Evolutionary conservation across 2,888 invertebrate genomes (phyloP), one percentile per base, ranked within the genome.

Genomic region (Ichneumoninae sp.): DNA sequence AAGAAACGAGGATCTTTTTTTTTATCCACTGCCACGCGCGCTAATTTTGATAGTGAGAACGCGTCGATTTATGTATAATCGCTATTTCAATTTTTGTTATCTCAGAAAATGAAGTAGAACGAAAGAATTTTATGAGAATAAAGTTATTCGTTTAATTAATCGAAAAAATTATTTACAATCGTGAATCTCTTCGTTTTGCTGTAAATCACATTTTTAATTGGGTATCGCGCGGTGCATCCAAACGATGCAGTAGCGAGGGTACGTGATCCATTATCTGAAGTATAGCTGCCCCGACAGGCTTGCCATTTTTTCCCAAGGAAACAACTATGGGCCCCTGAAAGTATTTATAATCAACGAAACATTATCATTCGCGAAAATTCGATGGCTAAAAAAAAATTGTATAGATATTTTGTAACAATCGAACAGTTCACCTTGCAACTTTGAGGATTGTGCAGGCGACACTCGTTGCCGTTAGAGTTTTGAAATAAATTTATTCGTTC

Each of bases 391-490:
- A 65, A 22, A 22, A 19, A 0, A n/a, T 7, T 0, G 10, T 44
- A 22, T 10, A 54, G 6, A 54, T 10, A 7, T 22, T 8, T 54
- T 8, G 0, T 57, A 26, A 26, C 10, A 57, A 26, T 1, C 4
- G 10, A 79, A 79, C 40, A 57, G 47, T 73, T 80, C 40, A 87
- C 88, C 86, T 87, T 86, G 47, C 44, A 87, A 16, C 75, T 87
- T 85, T 92, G 91, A 7, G 92, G 92, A 89, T 90, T 92, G 77
- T 89, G 89, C 68, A 92, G 40, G 86, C 88, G 88, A 76, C 90
- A 92, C 81, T 90, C 90, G 33, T 89, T 89, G 70, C 85, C 88
- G 10, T 60, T 76, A 1, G 81, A 30, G 73, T 86, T 81, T 81
- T 90, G 88, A 86, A 85, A 90, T 66, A 92, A 88, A 85, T 91